Evolutionary conservation across 2,113 vertebrate species (phyloP).

Genomic region (Ondatra zibethicus): DNA sequence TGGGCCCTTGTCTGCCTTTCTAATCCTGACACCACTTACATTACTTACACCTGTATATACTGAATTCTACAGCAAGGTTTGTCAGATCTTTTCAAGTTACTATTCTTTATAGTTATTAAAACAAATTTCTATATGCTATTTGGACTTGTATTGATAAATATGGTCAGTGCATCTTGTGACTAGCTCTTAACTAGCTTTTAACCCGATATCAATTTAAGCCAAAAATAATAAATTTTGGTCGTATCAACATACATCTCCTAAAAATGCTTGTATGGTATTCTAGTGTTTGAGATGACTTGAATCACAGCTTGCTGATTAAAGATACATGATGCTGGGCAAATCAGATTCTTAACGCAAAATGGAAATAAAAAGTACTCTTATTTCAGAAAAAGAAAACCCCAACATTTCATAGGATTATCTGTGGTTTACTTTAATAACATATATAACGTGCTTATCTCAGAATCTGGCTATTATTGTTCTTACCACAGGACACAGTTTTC

Average conservation of each 20-base stretch:
- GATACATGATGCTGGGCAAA: neutral
- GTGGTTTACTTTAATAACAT: neutral
- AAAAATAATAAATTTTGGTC: neutral
- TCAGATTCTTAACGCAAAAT: slow-evolving; percentile 10
- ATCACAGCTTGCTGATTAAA: neutral
- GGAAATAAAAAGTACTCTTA: slow-evolving; percentile 3
- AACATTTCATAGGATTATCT: neutral
- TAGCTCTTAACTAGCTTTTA: neutral
- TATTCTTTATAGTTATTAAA: neutral
- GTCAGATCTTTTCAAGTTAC: neutral
- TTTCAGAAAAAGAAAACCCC: neutral
- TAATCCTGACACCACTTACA: neutral
- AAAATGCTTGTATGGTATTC: neutral
- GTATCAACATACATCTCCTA: neutral
- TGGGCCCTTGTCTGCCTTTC: neutral
- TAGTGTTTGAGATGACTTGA: neutral
- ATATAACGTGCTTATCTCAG: neutral
- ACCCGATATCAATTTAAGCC: neutral
- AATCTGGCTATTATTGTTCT: neutral
- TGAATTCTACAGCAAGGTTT: neutral
- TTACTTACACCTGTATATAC: neutral
- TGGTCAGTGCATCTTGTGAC: neutral
- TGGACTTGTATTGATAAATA: neutral
- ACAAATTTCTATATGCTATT: neutral
- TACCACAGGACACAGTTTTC: neutral